phyloP scores from a whole-genome alignment of 2,113 vertebrate genomes.

The Phoenicopterus ruber region DNA sequence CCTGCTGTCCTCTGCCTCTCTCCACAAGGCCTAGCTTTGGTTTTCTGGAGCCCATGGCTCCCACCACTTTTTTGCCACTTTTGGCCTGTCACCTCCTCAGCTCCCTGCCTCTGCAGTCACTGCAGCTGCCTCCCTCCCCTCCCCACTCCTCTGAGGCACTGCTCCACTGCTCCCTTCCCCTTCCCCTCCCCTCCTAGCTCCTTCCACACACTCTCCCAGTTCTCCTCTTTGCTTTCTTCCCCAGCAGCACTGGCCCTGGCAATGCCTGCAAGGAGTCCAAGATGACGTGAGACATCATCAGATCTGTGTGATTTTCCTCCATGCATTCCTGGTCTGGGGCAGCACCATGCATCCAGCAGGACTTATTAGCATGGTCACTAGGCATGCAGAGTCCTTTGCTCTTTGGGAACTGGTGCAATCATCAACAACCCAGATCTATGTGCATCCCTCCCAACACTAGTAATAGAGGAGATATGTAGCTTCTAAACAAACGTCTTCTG shows the following conservation, averaged over 20 bases:
- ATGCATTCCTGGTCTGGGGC: not conserved
- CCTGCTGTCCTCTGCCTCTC: not conserved
- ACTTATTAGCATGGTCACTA: not conserved
- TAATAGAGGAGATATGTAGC: not conserved
- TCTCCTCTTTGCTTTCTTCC: not conserved
- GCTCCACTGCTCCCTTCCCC: too few species aligned
- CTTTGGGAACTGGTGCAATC: not conserved
- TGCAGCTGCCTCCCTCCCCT: too few species aligned
- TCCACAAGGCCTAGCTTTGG: not conserved
- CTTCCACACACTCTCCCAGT: not conserved
- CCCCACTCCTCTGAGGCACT: too few species aligned
- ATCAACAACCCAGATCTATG: not conserved
- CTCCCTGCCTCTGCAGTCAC: too few species aligned
- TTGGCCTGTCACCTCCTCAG: too few species aligned
- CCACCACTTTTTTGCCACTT: not conserved
- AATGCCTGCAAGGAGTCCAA: not conserved
- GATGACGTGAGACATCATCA: not conserved
- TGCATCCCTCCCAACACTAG: not conserved
- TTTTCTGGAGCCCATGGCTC: not conserved
- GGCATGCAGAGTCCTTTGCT: not conserved
- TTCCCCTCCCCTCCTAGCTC: not conserved
- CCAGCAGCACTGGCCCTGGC: not conserved
- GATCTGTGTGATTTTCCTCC: not conserved
- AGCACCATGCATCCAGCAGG: not conserved
- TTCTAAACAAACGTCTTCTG: constrained; percentile 1